Evolutionary conservation across 2,113 vertebrate species (phyloP), one percentile per base, ranked within the genome.

Genomic region (Anarrhichthys ocellatus): DNA sequence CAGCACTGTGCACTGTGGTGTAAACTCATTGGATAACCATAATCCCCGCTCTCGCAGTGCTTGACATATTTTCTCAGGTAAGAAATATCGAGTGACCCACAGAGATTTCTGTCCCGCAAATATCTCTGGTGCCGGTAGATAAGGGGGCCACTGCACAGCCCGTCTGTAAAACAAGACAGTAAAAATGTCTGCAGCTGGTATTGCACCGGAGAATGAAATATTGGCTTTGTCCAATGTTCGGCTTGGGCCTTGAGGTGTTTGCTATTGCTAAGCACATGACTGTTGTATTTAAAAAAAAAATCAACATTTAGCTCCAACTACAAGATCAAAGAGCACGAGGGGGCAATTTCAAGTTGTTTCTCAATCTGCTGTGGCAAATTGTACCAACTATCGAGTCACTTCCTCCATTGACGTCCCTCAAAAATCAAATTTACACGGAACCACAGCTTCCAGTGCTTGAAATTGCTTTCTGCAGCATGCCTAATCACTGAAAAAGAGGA

Each of bases 151-250:
- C 83, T 68, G 79, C 70, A 56, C 81, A 67, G 83, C 75, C 66
- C n/a, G 74, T 90, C 87, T 88, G 89, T 93, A 90, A 94, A 92
- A 91, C 87, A 90, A 78, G 90, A 86, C 87, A 46, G 81, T 93
- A 92, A 92, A 91, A 84, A 78, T 81, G 89, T 91, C 91, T 75
- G 82, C 76, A 80, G 88, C 69, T 84, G 74, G 58, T 84, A 83
- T 73, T 87, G 76, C 78, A 64, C 64, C 13, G 8, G 4, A 32
- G 61, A 44, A 67, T 78, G 80, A 89, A 87, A 89, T 88, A 89
- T 11, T 58, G 62, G 27, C 78, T 80, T 76, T 83, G 81, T 86
- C 81, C 67, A 15, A 29, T 40, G 59, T 76, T 81, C 9, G 3
- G n/a, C 54, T 24, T 36, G 52, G 67, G 72, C 78, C 66, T 79